Evolutionary conservation across 2,113 vertebrate species (phyloP), one percentile per base, ranked within the genome.

Genomic region (Stictonetta naevosa): DNA sequence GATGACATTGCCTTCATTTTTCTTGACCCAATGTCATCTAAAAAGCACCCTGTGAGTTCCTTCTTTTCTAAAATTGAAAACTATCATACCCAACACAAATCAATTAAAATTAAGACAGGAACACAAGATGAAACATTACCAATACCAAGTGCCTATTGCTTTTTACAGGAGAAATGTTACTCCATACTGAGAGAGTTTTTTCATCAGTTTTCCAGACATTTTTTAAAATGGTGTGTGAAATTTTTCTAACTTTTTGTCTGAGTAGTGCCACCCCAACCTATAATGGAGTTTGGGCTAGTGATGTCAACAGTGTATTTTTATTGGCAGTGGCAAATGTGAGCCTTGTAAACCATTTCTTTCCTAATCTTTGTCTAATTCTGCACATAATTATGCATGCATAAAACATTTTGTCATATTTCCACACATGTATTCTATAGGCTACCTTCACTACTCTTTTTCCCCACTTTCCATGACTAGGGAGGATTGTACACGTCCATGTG

Each of bases 1-100:
- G 71, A 63, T 78, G 36, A 56, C 62, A 62, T 40, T 85, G n/a
- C n/a, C n/a, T 92, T 94, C 44, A 83, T 88, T 48, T 78, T 91
- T 63, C 66, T 66, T 74, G 85, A 77, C 72, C 34, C 55, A 69
- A 18, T 72, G 23, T 50, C 3, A n/a, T 85, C 93, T 91, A 83
- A 75, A 92, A 88, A 90, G 78, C 2, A 0, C 14, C 6, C 17
- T 38, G 6, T 68, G 22, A 56, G 7, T 20, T 78, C 15, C 11
- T 46, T 64, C 33, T 81, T 29, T 89, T 91, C 48, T 60, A 72
- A 87, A 85, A 82, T 2, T 38, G 74, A 76, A 74, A 95, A 36
- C 20, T 22, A 11, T n/a, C 0, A 0, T 62, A 69, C 44, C 75
- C 38, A 69, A 40, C 58, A 66, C 8, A 73, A 86, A 87, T 80